These are phyloP conservation scores for Crotophaga sulcirostris DNA, from an alignment of 2,113 vertebrate species.

Conservation along the genomic window DNA sequence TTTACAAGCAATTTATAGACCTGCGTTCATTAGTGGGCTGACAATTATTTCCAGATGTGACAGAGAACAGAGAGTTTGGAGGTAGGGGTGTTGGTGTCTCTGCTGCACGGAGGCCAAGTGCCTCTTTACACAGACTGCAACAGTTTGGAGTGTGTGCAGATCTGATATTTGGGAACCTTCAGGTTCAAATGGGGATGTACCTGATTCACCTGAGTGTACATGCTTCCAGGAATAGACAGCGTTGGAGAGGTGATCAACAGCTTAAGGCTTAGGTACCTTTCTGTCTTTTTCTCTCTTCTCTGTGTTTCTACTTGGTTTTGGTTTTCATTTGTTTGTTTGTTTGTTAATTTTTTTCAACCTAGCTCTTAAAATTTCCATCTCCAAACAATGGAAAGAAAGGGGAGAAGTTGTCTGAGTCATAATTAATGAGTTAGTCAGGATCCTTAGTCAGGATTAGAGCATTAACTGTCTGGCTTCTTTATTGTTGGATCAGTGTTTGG, in stretches of 20 bases:
- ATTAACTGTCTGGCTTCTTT: neutral
- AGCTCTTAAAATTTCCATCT: neutral
- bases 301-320: neutral
- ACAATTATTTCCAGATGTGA: rapidly evolving
- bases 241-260: neutral
- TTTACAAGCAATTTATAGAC: neutral
- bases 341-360: neutral
- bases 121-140: neutral
- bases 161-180: neutral
- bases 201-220: neutral
- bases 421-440: neutral
- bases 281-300: neutral
- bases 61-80: neutral
- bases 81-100: no score
- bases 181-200: neutral
- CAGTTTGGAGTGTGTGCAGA: neutral
- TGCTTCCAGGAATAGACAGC: neutral
- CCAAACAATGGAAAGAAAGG: neutral
- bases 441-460: no score
- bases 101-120: rapidly evolving
- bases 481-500: neutral
- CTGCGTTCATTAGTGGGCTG: neutral
- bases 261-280: neutral
- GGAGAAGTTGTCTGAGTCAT: neutral
- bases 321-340: neutral